A percentile compares a stretch with the other conserved stretches of the same genome.
phyloP scores from a whole-genome alignment of 2,113 vertebrate genomes.

The Pseudopodoces humilis region DNA sequence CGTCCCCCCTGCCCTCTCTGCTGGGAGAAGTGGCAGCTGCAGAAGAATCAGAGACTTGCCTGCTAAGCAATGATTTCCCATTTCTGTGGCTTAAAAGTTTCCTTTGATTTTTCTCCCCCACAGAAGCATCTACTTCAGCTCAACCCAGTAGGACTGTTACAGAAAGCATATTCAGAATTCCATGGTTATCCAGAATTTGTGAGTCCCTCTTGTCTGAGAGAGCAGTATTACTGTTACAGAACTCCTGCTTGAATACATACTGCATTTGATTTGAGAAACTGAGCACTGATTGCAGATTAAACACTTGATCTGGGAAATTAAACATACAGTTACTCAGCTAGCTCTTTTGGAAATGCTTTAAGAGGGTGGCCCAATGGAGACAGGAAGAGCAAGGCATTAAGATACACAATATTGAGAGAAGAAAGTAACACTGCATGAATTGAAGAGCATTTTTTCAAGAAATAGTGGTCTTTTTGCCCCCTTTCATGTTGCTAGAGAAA shows the following conservation, averaged over 20 bases:
- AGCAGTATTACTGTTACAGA: not conserved
- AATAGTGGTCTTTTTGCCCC: not conserved
- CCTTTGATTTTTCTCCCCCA: not conserved
- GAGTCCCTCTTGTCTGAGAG: not conserved
- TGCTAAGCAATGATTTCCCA: not conserved
- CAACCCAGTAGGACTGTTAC: no score
- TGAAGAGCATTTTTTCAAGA: not conserved
- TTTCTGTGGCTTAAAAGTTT: not conserved
- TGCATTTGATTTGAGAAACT: not conserved
- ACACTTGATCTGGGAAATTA: not conserved
- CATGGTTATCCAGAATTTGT: not conserved
- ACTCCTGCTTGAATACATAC: not conserved
- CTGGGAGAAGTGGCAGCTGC: not conserved
- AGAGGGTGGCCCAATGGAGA: not conserved
- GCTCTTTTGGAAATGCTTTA: not conserved
- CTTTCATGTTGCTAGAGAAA: not conserved
- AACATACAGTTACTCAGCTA: not conserved
- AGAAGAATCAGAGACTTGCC: not conserved
- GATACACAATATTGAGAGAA: not conserved
- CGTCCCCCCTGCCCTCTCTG: not conserved
- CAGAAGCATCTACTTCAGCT: not conserved
- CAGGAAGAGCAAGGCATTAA: not conserved
- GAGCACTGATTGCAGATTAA: not conserved
- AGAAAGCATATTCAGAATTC: not conserved
- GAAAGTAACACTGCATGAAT: fast-evolving